Conservation (phyloP, 1,140 invertebrate species). For the Spodoptera litura region DNA sequence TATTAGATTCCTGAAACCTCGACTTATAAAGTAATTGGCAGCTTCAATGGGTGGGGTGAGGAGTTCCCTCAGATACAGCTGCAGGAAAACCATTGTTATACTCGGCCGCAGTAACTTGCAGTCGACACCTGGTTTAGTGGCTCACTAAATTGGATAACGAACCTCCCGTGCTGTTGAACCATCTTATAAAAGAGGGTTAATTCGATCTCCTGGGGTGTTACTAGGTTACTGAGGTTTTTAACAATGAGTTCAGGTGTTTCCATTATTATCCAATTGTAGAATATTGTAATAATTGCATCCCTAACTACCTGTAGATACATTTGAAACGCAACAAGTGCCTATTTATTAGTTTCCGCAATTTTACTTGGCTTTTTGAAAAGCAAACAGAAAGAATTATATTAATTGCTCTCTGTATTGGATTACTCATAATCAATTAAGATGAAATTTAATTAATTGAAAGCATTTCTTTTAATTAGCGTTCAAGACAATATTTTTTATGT, state of each 20-base stretch:
- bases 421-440: slow-evolving; percentile 9
- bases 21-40: neutral
- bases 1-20: too few relatives aligned
- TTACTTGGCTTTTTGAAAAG: too few relatives aligned
- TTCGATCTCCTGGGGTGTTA: neutral
- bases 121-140: slow-evolving; percentile 11
- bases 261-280: neutral
- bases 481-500: too few relatives aligned
- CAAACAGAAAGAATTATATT: neutral
- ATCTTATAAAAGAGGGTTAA: neutral
- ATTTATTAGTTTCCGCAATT: too few relatives aligned
- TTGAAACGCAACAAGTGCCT: neutral
- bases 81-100: neutral
- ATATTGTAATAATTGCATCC: neutral
- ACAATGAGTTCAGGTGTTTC: neutral
- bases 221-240: neutral
- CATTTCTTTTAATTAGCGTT: neutral
- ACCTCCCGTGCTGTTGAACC: slow-evolving; percentile 8
- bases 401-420: neutral
- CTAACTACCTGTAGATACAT: too few relatives aligned
- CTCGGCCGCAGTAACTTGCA: neutral
- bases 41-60: neutral
- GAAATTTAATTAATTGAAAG: neutral
- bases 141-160: neutral
- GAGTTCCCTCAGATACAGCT: neutral